Percentiles rank a stretch among this genome's conserved stretches.
Evolutionary conservation across 2,113 vertebrate species (phyloP).

Genomic region (rat (Rattus norvegicus)): DNA sequence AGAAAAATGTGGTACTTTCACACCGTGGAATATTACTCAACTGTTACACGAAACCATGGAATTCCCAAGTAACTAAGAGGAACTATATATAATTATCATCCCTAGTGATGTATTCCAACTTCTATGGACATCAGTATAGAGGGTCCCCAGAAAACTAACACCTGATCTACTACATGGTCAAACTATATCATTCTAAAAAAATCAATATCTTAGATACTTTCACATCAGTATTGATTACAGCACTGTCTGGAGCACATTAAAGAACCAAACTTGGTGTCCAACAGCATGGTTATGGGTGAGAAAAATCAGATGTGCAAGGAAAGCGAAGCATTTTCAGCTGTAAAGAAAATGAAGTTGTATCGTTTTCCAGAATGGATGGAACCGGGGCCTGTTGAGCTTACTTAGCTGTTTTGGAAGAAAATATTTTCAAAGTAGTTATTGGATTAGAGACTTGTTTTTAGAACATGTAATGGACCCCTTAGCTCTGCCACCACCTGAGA

Average conservation of each 20-base stretch:
- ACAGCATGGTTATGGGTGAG: not conserved
- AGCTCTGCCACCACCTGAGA: not conserved
- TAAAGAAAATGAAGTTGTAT: not conserved
- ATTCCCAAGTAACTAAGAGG: not conserved
- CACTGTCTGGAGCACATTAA: not conserved
- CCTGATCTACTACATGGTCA: not conserved
- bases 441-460: not conserved
- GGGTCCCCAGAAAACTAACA: not conserved
- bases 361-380: not conserved
- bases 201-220: not conserved
- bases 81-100: not conserved
- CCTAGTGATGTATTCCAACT: too few relatives aligned
- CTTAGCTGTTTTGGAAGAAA: slow-evolving; percentile 8
- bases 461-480: not conserved
- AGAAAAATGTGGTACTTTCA: not conserved
- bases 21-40: not conserved
- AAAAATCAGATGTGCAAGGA: not conserved
- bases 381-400: not conserved
- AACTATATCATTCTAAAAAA: not conserved
- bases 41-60: not conserved
- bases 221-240: not conserved
- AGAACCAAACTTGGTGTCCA: not conserved
- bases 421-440: slow-evolving; percentile 14
- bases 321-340: not conserved
- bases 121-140: not conserved